Base-by-base conservation (phyloP, 2,888 invertebrate genomes). In the Bellardia pandia region DNA sequence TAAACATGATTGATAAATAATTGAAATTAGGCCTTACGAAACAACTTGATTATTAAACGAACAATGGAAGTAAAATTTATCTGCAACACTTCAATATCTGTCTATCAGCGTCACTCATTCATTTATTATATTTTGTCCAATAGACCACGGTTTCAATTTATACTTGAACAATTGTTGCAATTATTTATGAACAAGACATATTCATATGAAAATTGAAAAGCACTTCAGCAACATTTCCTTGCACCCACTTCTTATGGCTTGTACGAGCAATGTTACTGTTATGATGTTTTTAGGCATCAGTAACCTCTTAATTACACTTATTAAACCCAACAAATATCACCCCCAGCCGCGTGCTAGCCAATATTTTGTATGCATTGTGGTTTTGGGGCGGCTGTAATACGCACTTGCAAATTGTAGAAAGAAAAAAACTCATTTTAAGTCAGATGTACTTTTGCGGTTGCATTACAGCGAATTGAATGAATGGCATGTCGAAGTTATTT, bases 21-120 rank as follows among this genome's bases (percentile, higher is more conserved):
- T 89, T 89, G 76, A 82, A 88, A 89, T 85, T 86, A n/a, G 86
- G 83, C 23, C 13, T 42, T 53, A 71, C 11, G 71, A 16, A 58
- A 71, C 42, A 81, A 51, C 68, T 66, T 33, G 1, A 51, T 37
- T 62, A 53, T 71, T 30, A 62, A 42, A 33, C 51, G 40, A 51
- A 71, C 11, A 62, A 45, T 62, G 42, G 1, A 8, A n/a, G 23
- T 9, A 14, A 60, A 37, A 48, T 6, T 7, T 3, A 58, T 5
- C 9, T 56, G 45, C 0, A 77, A 45, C 56, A 23, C 45, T 56
- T 45, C 6, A 23, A 76, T 14, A 14, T 23, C 56, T 16, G 14
- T 51, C 16, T 14, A 64, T 37, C 9, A 23, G 9, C 16, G 1
- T n/a, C 48, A 11, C 33, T 37, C 11, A 37, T 23, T 51, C 37